Base-by-base conservation (phyloP, 2,888 invertebrate genomes). In the Hypomecis atomaria region DNA sequence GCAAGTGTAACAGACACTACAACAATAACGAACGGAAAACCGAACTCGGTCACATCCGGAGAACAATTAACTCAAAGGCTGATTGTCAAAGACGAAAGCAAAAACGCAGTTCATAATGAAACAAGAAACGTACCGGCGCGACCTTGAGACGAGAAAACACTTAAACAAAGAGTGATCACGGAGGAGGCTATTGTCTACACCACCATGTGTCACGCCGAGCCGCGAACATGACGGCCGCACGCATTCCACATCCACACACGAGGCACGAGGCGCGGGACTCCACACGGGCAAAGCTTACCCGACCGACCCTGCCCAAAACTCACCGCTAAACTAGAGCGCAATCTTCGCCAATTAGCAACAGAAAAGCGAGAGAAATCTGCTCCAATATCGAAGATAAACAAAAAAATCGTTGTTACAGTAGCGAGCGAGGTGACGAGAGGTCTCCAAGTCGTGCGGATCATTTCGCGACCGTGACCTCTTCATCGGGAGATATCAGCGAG, bases 231-330 rank as follows among this genome's bases (percentile, higher is more conserved):
- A 84, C 82, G 83, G 74, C 83, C 85, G 79, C 81, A 84, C 83
- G 82, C 88, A 91, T 91, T 89, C 89, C 86, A 77, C 79, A 91
- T 90, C 88, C 81, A n/a, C n/a, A n/a, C n/a, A n/a, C n/a, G n/a
- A n/a, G 90, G 79, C 78, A 78, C 82, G 77, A 78, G 78, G 78
- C 78, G 73, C 60, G 43, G 78, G 55, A 60, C 58, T 48, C 58
- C 65, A 55, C 60, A 71, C 73, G 72, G 71, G 70, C 71, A 62
- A 69, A 62, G 67, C 69, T 23, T 23, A 23, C 23, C 23, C 23
- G 23, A 23, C 23, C 23, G 23, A 23, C 23, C 23, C 23, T 23
- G 23, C 23, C 76, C 74, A 81, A 81, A 81, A 65, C 69, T 72
- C 45, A 71, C 74, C 70, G 78, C 78, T 75, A 76, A 78, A 80